Conservation (phyloP, 2,797 vertebrate genomes). For the Limosa lapponica region DNA sequence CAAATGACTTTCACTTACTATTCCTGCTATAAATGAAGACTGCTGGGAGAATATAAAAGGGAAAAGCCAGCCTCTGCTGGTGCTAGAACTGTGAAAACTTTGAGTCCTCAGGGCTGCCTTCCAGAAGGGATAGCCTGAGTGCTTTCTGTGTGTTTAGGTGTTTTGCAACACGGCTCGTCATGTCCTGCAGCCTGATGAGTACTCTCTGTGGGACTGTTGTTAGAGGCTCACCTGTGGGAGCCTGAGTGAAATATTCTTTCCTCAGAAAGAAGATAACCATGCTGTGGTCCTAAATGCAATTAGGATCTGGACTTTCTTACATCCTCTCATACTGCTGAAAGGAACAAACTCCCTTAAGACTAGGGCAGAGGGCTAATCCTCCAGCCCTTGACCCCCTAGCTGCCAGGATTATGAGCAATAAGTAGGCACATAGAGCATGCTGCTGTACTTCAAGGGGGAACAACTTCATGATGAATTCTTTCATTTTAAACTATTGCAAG, state of each 20-base stretch:
- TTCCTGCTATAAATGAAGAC: not conserved
- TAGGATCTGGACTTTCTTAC: not conserved
- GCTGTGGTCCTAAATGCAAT: not conserved
- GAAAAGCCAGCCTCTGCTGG: not conserved
- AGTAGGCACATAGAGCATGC: not conserved
- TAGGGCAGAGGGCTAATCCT: not conserved
- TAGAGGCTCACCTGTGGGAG: not conserved
- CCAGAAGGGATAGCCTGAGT: not conserved
- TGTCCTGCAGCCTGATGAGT: not conserved
- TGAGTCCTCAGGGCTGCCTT: fast-evolving
- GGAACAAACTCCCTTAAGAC: not conserved
- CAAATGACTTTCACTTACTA: not conserved
- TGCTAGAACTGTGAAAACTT: not conserved
- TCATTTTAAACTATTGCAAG: constrained; percentile 49
- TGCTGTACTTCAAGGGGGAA: not conserved
- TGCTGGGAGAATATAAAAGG: not conserved
- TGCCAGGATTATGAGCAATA: not conserved
- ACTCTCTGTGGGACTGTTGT: not conserved
- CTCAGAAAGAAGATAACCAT: not conserved
- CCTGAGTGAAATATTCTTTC: not conserved
- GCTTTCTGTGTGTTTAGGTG: not conserved
- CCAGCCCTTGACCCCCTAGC: not conserved
- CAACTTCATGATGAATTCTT: constrained; percentile 15
- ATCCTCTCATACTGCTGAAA: not conserved
- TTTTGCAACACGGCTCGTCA: not conserved